Percentiles rank a stretch among this genome's conserved stretches.
phyloP scores from a whole-genome alignment of 2,888 invertebrate genomes.

The Oligia fasciuncula region DNA sequence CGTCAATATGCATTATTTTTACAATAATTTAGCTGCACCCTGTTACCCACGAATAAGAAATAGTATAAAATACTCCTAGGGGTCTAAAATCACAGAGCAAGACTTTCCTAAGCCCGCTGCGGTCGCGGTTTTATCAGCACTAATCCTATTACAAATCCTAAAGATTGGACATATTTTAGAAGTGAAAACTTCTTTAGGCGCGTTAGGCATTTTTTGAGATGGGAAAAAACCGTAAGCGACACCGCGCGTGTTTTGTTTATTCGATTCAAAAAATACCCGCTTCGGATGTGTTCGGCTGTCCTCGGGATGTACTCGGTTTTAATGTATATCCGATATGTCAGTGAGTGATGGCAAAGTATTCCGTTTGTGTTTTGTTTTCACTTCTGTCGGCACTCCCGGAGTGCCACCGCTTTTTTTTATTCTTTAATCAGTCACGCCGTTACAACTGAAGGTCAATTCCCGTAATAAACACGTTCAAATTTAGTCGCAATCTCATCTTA shows the following conservation, averaged over 20 bases:
- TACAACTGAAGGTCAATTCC: not conserved
- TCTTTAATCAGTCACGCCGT: not conserved
- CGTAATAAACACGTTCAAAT: not conserved
- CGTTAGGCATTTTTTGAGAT: too few relatives aligned
- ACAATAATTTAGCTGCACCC: slow-evolving; percentile 49
- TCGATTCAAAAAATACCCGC: too few relatives aligned
- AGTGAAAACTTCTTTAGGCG: too few relatives aligned
- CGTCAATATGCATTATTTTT: slow-evolving; percentile 15
- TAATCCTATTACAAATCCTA: not conserved
- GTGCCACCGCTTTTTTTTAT: not conserved
- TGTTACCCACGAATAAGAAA: slow-evolving; percentile 44
- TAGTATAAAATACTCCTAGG: slow-evolving; percentile 44
- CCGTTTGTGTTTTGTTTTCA: too few relatives aligned
- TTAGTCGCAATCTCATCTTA: not conserved
- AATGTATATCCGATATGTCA: too few relatives aligned
- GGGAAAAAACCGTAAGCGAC: too few relatives aligned
- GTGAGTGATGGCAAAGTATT: too few relatives aligned
- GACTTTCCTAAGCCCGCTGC: not conserved
- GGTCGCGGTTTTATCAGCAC: not conserved
- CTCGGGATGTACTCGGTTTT: too few relatives aligned
- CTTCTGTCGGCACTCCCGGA: too few relatives aligned
- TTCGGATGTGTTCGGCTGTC: too few relatives aligned
- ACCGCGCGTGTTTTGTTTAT: too few relatives aligned
- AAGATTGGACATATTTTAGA: not conserved
- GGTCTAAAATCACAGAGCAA: slow-evolving; percentile 3